These are phyloP conservation scores for Vicugna pacos DNA, from an alignment of 2,113 vertebrate genomes.

Conservation along the genomic window DNA sequence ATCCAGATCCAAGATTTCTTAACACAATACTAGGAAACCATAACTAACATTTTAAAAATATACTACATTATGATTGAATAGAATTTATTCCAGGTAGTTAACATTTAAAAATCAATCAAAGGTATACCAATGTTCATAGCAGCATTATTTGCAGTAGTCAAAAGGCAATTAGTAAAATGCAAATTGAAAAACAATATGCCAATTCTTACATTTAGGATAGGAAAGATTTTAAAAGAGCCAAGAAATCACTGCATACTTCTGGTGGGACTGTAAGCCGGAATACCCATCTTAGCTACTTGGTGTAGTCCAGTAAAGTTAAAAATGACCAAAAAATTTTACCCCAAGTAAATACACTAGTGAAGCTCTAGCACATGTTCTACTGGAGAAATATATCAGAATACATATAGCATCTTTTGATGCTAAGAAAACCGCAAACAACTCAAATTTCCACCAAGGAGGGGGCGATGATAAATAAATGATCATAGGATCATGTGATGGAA, in stretches of 20 bases:
- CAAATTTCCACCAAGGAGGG: not conserved
- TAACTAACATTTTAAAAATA: not conserved
- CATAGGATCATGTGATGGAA: not conserved
- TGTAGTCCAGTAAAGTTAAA: not conserved
- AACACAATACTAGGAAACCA: not conserved
- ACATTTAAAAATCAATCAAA: not conserved
- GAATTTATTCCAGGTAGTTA: not conserved
- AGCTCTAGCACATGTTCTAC: not conserved
- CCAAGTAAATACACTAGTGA: not conserved
- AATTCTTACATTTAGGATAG: not conserved
- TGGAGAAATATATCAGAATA: not conserved
- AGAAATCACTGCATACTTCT: not conserved
- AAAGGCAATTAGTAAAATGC: not conserved
- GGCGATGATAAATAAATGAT: not conserved
- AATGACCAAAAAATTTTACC: not conserved
- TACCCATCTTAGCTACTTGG: not conserved
- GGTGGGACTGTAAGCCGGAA: not conserved
- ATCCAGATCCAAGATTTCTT: not conserved
- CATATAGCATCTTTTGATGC: not conserved
- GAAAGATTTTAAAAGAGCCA: not conserved
- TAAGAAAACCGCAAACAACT: not conserved
- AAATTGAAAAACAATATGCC: not conserved
- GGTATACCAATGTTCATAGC: not conserved
- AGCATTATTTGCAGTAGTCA: not conserved
- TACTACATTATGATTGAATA: not conserved